Base-by-base conservation (phyloP, 2,888 invertebrate genomes). In the Macrosoma leucophasiata region DNA sequence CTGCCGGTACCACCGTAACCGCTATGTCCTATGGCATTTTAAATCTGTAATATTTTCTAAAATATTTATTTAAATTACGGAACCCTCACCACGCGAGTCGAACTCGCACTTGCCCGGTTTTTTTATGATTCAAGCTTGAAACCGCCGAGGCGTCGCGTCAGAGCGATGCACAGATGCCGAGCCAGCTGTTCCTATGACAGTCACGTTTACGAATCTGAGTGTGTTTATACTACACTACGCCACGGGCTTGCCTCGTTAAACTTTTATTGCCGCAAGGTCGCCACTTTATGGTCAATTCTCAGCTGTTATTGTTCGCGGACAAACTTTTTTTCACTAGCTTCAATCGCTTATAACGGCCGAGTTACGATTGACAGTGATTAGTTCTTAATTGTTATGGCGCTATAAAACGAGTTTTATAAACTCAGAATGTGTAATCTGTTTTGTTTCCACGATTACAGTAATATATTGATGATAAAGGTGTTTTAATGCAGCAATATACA, bases 261-360 rank as follows among this genome's bases (percentile, higher is more conserved):
- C 78, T 84, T 85, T 85, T 85, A 85, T 84, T 70, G 71, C 84
- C 74, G 52, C 85, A 85, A 85, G 85, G 85, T 85, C 85, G 79
- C 64, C 74, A 66, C 67, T 85, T 85, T 85, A 85, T 84, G 84
- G 84, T 82, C 84, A 81, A 81, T 85, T 73, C 82, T 73, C 65
- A 73, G 70, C 72, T 70, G 76, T 81, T 77, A 82, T 82, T 81
- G 82, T 82, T 79, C 66, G 70, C 71, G 59, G 68, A 63, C 71
- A 53, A 66, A 68, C 60, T 74, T 77, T 77, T 75, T 76, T 75
- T 69, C 43, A 42, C 68, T 62, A 69, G 58, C 67, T 60, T 68
- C 77, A 67, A 73, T 72, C 66, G 68, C 62, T 64, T 69, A 65
- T 67, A 71, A 66, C 68, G 52, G 66, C 58, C 40, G 54, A 64